Conservation (phyloP, 2,113 vertebrate genomes). For the Pseudonaja textilis region DNA sequence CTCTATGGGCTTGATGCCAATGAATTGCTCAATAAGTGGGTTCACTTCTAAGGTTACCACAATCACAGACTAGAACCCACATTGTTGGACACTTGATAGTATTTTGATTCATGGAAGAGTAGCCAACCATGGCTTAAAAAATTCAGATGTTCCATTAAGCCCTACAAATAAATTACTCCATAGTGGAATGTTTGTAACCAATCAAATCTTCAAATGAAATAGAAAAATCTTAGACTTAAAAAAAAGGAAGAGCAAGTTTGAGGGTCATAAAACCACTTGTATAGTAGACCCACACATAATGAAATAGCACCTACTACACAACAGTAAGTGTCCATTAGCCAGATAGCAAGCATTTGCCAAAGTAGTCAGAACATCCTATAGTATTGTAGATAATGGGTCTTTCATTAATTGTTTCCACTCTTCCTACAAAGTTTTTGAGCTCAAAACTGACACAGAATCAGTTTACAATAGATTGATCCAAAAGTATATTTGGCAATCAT, state of each 20-base stretch:
- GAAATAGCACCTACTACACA: neutral
- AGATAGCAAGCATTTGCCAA: neutral
- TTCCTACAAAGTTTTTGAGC: neutral
- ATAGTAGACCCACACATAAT: neutral
- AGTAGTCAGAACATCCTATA: neutral
- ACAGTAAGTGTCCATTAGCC: neutral
- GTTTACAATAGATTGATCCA: neutral
- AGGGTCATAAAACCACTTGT: neutral
- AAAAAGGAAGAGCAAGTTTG: neutral
- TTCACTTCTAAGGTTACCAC: neutral
- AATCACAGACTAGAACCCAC: neutral
- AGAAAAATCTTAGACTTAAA: neutral
- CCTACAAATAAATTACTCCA: neutral
- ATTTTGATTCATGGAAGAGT: neutral
- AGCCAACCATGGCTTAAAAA: neutral
- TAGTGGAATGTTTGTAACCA: neutral
- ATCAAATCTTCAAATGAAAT: neutral
- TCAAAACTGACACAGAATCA: neutral
- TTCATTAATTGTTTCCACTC: neutral
- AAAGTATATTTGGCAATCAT: constrained; percentile 5
- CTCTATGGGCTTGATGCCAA: neutral
- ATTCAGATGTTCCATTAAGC: neutral
- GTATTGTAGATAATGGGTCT: neutral
- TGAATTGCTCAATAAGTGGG: neutral
- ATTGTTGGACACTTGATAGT: neutral